Evolutionary conservation across 2,888 invertebrate species (phyloP).

Genomic region (Dasypogon diadema): DNA sequence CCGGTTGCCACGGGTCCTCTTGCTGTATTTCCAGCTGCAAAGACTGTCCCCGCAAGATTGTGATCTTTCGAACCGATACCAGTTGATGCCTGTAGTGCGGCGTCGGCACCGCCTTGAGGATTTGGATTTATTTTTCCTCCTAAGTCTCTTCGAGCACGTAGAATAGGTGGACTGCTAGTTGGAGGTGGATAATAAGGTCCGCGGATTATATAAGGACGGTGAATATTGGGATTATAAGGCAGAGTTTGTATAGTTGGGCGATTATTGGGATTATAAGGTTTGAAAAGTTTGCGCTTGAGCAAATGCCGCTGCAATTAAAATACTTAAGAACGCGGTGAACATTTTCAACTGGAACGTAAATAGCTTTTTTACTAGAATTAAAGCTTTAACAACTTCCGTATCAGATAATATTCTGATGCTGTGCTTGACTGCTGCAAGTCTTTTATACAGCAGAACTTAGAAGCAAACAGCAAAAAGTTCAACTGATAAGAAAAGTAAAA

Average conservation of each 20-base stretch:
- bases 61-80: conserved; percentile 34
- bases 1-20: conserved; percentile 2
- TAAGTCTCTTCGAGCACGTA: background rate
- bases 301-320: background rate
- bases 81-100: background rate
- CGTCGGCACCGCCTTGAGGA: conserved; percentile 19
- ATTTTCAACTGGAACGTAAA: too few relatives aligned
- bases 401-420: too few relatives aligned
- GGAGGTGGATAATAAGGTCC: background rate
- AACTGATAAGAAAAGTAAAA: too few relatives aligned
- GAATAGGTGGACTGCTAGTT: background rate
- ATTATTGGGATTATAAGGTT: background rate
- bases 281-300: background rate
- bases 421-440: too few relatives aligned
- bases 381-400: too few relatives aligned
- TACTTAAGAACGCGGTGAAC: background rate
- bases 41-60: conserved; percentile 32
- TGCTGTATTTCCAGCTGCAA: conserved; percentile 46
- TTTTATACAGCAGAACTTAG: too few relatives aligned
- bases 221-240: background rate
- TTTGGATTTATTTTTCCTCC: conserved; percentile 53
- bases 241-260: background rate
- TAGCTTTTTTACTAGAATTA: too few relatives aligned
- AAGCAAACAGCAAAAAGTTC: too few relatives aligned
- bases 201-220: background rate